These are phyloP conservation scores for Nomada flava DNA, from an alignment of 2,888 invertebrate genomes.

Conservation along the genomic window DNA sequence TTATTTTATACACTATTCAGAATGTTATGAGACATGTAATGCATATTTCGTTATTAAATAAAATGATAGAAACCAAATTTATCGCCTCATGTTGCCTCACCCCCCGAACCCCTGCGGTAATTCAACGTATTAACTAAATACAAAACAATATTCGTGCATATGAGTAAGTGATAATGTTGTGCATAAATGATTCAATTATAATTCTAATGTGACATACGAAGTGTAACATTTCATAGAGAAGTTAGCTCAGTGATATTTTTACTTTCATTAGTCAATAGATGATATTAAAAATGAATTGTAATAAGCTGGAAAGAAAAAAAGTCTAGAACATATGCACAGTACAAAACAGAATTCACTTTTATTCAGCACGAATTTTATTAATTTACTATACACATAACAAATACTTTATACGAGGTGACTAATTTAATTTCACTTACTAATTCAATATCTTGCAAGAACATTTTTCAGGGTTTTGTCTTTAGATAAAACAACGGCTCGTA, in stretches of 20 bases:
- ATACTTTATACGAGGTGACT: constrained; percentile 28
- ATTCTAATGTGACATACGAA: too few relatives aligned
- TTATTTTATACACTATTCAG: constrained; percentile 27
- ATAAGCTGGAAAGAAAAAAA: not conserved
- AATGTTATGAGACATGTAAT: constrained; percentile 2
- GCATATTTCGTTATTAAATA: constrained; percentile 37
- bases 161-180: too few relatives aligned
- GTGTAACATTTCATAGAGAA: too few relatives aligned
- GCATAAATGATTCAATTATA: too few relatives aligned
- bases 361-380: constrained; percentile 21
- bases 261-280: too few relatives aligned
- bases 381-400: constrained; percentile 26
- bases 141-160: too few relatives aligned
- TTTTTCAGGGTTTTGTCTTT: not conserved
- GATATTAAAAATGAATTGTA: too few relatives aligned
- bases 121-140: too few relatives aligned
- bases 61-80: constrained; percentile 6
- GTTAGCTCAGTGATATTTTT: too few relatives aligned
- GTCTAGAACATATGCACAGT: not conserved
- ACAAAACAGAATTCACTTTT: not conserved
- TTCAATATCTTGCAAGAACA: not conserved
- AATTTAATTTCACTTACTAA: not conserved
- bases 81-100: too few relatives aligned
- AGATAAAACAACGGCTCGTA: constrained; percentile 7
- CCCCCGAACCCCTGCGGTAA: too few relatives aligned